Evolutionary conservation across 2,888 invertebrate species (phyloP), one percentile per base, ranked within the genome.

Genomic region (Resseliella maxima): DNA sequence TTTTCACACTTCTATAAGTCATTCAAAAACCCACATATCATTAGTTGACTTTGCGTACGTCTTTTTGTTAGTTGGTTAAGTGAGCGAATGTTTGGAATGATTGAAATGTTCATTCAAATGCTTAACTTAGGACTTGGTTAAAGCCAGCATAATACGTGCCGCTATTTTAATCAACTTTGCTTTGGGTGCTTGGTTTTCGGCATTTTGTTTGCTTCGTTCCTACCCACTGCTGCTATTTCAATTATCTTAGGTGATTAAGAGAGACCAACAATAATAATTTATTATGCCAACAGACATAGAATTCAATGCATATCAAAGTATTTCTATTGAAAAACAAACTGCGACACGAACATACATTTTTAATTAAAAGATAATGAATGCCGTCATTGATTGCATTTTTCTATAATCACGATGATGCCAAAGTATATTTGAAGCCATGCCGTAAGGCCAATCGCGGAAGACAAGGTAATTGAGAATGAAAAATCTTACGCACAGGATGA

Each of bases 331-430:
- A 72, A 72, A 72, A 72, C 72, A 31, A 72, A 35, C 72, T 72
- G 72, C 18, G 72, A 72, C 72, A 72, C 15, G 72, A 72, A 31
- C 72, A 72, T 72, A 31, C 3, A 72, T 12, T 72, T 72, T 12
- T 35, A 72, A 72, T 72, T 72, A 72, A 72, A 72, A 72, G 72
- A 72, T 72, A 72, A 72, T 72, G 35, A 72, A 72, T 35, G 31
- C 72, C 72, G 72, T 72, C 35, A 35, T 31, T 35, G 35, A 15
- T 31, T 72, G 72, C 72, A 72, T 72, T 31, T 10, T 18, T 24
- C 24, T 27, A 24, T 59, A 27, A 59, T 59, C 59, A 59, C 12
- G 15, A 15, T 72, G 35, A 72, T 31, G 35, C 12, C 31, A 31
- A 15, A 15, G 72, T 18, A 12, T 12, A 72, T 72, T 72, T 59